Evolutionary conservation across 2,797 vertebrate species (phyloP).

Genomic region (Coreius guichenoti): DNA sequence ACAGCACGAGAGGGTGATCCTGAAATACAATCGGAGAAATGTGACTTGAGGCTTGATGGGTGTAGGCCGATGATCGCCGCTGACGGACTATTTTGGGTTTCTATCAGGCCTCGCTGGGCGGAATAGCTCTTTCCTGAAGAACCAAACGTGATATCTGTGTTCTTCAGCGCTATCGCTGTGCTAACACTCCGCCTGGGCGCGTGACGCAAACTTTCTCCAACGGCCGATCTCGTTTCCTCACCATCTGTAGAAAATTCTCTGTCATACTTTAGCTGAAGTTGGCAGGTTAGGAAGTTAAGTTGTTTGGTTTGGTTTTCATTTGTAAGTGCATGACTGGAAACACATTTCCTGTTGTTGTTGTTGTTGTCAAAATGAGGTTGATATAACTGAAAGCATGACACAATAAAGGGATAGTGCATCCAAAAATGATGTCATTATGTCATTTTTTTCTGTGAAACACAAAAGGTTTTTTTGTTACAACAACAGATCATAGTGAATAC

Average conservation of each 20-base stretch:
- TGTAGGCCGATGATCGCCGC: conserved; percentile 23
- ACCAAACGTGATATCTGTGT: background rate
- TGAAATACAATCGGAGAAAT: conserved; percentile 50
- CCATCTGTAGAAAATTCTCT: background rate
- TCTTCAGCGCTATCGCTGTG: background rate
- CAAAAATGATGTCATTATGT: background rate
- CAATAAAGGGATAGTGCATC: background rate
- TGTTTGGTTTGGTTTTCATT: conserved; percentile 4
- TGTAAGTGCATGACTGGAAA: conserved; percentile 18
- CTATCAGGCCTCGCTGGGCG: conserved; percentile 35
- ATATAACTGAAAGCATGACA: background rate
- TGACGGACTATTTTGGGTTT: conserved; percentile 49
- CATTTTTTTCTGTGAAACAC: background rate
- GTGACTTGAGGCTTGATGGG: conserved; percentile 33
- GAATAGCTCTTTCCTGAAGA: conserved; percentile 38
- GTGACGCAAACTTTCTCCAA: background rate
- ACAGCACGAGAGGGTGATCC: conserved; percentile 47
- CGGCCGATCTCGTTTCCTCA: conserved; percentile 15
- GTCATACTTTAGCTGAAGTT: background rate
- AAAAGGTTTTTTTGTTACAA: background rate
- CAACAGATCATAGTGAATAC: background rate
- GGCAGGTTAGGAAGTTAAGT: background rate
- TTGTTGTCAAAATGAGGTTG: conserved; percentile 1
- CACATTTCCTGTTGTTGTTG: conserved; percentile 29
- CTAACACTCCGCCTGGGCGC: background rate